These are phyloP conservation scores for Phyto melanocephala DNA, from an alignment of 2,888 invertebrate species.

Conservation along the genomic window DNA sequence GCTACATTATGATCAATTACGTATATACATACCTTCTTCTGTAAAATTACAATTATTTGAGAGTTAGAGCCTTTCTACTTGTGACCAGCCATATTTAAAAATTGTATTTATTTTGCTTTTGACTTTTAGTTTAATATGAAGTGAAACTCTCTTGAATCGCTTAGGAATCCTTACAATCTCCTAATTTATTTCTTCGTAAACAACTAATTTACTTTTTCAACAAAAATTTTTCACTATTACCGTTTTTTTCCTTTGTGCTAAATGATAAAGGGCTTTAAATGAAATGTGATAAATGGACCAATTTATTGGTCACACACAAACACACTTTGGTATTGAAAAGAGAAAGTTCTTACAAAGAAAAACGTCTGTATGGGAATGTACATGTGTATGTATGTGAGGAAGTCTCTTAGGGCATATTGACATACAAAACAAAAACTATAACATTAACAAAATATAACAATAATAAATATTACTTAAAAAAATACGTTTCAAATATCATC, in stretches of 20 bases:
- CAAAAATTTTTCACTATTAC: background rate
- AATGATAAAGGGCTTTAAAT: conserved; percentile 15
- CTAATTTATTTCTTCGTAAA: background rate
- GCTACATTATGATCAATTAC: too few species aligned
- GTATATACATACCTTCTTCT: too few species aligned
- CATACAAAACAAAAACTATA: background rate
- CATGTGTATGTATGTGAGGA: background rate
- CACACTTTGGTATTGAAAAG: background rate
- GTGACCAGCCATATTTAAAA: too few species aligned
- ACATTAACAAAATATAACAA: background rate
- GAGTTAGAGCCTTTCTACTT: too few species aligned
- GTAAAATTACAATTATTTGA: too few species aligned
- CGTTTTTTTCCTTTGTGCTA: background rate
- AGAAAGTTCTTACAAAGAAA: background rate
- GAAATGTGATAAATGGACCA: background rate
- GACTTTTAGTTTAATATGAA: too few species aligned
- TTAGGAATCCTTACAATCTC: background rate
- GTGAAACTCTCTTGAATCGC: too few species aligned
- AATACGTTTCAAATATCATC: conserved; percentile 22
- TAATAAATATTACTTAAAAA: conserved; percentile 15
- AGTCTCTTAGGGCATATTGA: conserved; percentile 10
- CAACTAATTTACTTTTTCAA: background rate
- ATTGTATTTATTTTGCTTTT: too few species aligned
- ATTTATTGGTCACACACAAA: background rate
- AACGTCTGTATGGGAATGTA: too few species aligned